A percentile compares a stretch with the other conserved stretches of the same genome.
phyloP scores from a whole-genome alignment of 2,888 invertebrate species.

The Drosophila melanosoma region DNA sequence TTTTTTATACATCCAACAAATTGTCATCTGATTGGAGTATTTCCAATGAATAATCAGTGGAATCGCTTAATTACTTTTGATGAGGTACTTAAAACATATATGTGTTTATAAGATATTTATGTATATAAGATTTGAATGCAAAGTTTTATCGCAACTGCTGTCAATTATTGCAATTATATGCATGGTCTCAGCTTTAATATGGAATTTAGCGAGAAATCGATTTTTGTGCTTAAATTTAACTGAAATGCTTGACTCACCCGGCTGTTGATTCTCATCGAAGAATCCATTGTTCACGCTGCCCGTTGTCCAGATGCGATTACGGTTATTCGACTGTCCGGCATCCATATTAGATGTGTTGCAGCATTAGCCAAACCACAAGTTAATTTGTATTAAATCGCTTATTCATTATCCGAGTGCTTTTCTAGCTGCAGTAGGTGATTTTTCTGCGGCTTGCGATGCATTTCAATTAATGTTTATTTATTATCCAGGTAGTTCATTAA shows the following conservation, averaged over 20 bases:
- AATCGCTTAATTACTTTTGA: conserved; percentile 1
- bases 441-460: conserved; percentile 34
- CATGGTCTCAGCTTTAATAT: neutral
- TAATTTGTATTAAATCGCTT: conserved; percentile 35
- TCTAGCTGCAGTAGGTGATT: conserved; percentile 44
- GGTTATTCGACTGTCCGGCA: conserved; percentile 56
- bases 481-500: conserved; percentile 27
- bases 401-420: conserved; percentile 30
- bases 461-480: conserved; percentile 21
- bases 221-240: neutral
- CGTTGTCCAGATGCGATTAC: conserved; percentile 77
- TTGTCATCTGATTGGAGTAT: conserved; percentile 8
- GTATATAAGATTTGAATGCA: neutral
- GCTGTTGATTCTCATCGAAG: conserved; percentile 65
- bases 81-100: neutral
- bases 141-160: neutral
- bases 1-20: neutral
- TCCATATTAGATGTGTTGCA: conserved; percentile 38
- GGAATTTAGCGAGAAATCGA: neutral
- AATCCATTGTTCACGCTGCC: conserved; percentile 71
- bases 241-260: conserved; percentile 63
- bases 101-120: neutral
- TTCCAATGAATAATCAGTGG: conserved; percentile 15
- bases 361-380: conserved; percentile 5
- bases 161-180: neutral